Evolutionary conservation across 2,113 vertebrate species (phyloP).

Genomic region (Sebastes fasciatus): DNA sequence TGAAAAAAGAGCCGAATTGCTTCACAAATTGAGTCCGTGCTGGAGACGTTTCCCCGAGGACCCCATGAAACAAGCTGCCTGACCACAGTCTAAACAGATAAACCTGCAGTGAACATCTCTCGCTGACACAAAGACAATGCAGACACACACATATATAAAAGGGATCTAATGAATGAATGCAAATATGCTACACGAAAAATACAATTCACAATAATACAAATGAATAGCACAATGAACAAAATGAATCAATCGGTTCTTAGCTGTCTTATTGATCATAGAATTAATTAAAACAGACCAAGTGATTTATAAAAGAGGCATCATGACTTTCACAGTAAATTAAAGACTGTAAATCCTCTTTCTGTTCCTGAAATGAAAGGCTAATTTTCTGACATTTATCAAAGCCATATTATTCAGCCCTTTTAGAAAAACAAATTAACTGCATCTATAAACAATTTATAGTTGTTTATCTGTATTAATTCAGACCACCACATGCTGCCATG

Average conservation of each 20-base stretch:
- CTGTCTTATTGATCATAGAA: background rate
- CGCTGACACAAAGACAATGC: constrained; percentile 27
- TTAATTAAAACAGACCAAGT: background rate
- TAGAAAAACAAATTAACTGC: background rate
- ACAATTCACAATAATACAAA: background rate
- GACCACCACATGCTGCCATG: background rate
- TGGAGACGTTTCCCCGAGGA: constrained; percentile 49
- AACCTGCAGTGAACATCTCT: constrained; percentile 48
- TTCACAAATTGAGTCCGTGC: constrained; percentile 61
- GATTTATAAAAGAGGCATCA: background rate
- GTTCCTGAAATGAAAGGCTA: background rate
- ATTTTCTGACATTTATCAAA: background rate
- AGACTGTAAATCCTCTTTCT: background rate
- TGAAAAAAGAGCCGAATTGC: constrained; percentile 53
- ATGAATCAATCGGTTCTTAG: background rate
- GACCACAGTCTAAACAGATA: constrained; percentile 72
- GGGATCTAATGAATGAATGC: no score
- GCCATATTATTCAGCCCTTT: background rate
- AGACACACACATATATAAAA: background rate
- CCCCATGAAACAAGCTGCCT: constrained; percentile 30
- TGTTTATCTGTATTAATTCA: constrained; percentile 10
- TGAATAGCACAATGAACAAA: background rate
- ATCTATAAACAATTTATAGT: background rate
- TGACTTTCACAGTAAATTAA: background rate
- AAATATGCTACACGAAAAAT: no score